These are phyloP conservation scores for Schizopygopsis pylzovi DNA, from an alignment of 2,797 vertebrate genomes.

Conservation along the genomic window DNA sequence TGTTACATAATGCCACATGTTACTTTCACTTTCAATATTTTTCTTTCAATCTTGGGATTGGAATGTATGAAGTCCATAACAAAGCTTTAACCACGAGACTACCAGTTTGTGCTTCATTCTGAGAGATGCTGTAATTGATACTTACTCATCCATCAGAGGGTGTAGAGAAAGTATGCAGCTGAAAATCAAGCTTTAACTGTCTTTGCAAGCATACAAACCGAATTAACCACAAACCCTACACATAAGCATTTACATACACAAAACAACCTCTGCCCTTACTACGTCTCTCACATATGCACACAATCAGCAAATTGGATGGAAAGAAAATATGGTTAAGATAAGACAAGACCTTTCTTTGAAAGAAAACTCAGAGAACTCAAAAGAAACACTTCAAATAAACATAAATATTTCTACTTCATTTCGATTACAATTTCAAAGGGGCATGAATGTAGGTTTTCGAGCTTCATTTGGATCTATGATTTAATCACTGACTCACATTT, in stretches of 20 bases:
- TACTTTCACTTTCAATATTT: background rate
- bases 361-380: no score
- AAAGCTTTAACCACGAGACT: background rate
- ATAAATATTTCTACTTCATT: no score
- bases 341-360: no score
- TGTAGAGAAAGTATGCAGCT: background rate
- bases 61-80: background rate
- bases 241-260: background rate
- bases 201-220: background rate
- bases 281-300: background rate
- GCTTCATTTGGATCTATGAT: background rate
- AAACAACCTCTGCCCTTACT: background rate
- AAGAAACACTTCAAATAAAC: no score
- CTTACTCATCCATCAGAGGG: background rate
- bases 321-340: background rate
- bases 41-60: background rate
- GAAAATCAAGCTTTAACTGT: background rate
- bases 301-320: background rate
- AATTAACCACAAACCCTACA: background rate
- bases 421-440: background rate
- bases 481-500: background rate
- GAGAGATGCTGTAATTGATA: background rate
- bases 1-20: no score
- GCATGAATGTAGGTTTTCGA: no score
- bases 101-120: background rate